Conservation (phyloP, 2,113 vertebrate species). For the Centropus unirufus region DNA sequence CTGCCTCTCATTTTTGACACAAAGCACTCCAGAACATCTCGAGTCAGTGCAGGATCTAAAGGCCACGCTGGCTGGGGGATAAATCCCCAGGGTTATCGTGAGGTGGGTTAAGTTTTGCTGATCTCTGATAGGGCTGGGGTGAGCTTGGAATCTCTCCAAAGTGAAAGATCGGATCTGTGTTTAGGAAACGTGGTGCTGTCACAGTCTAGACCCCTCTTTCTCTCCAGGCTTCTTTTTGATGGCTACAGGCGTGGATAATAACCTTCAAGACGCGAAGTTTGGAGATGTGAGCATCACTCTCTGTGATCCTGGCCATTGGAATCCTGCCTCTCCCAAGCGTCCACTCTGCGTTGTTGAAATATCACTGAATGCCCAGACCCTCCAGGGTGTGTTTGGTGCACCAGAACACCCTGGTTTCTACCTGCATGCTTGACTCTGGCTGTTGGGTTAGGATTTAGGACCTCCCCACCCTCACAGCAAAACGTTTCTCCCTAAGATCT, state of each 20-base stretch:
- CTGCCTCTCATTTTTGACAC: not conserved
- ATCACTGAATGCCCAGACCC: not conserved
- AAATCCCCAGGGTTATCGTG: not conserved
- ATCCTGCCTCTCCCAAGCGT: not conserved
- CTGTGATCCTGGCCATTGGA: not conserved
- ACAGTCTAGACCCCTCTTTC: not conserved
- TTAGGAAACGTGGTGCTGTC: not conserved
- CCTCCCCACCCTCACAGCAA: too few relatives aligned
- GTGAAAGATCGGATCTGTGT: not conserved
- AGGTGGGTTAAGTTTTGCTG: not conserved
- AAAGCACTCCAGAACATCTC: slow-evolving; percentile 28
- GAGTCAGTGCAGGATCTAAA: slow-evolving; percentile 19
- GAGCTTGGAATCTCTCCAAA: not conserved
- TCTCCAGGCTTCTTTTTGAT: not conserved
- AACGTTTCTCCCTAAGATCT: too few relatives aligned
- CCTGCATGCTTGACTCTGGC: not conserved
- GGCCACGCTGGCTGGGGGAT: not conserved
- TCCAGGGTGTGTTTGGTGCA: not conserved
- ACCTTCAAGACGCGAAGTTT: not conserved
- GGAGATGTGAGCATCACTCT: not conserved
- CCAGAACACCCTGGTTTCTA: not conserved
- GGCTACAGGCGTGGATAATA: not conserved
- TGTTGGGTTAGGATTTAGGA: not conserved
- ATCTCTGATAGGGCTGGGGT: not conserved
- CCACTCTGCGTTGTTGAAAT: not conserved